phyloP scores from a whole-genome alignment of 2,797 vertebrate genomes.

The Sebastes matsubarae region DNA sequence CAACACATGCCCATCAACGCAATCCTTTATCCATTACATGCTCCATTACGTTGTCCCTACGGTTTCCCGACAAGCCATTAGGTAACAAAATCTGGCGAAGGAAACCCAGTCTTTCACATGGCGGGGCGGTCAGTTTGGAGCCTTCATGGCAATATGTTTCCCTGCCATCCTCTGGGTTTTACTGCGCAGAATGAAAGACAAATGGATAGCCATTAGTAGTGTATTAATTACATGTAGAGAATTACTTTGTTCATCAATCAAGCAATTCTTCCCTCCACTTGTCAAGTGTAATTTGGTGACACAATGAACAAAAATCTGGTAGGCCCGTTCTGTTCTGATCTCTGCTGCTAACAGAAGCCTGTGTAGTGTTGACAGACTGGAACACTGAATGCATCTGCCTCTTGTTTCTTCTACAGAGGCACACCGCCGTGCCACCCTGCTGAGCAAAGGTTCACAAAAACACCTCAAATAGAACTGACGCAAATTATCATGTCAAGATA shows the following conservation, averaged over 20 bases:
- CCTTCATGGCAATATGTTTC: slow-evolving; percentile 60
- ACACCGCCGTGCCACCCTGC: slow-evolving; percentile 57
- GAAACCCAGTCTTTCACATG: slow-evolving; percentile 72
- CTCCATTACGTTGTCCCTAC: slow-evolving; percentile 77
- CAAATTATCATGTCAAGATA: slow-evolving; percentile 80
- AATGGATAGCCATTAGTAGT: slow-evolving; percentile 81
- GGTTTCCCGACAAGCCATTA: slow-evolving; percentile 74
- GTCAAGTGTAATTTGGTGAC: slow-evolving; percentile 81
- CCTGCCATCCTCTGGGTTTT: slow-evolving; percentile 66
- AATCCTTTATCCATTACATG: slow-evolving; percentile 77
- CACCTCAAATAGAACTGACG: slow-evolving; percentile 74
- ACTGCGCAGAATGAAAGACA: slow-evolving; percentile 68
- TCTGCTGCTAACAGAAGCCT: slow-evolving; percentile 67
- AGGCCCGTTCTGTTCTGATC: slow-evolving; percentile 59
- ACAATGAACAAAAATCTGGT: slow-evolving; percentile 71
- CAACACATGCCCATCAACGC: slow-evolving; percentile 76
- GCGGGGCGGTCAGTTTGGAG: slow-evolving; percentile 62
- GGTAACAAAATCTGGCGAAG: slow-evolving; percentile 72
- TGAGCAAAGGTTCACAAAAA: slow-evolving; percentile 76
- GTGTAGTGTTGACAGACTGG: slow-evolving; percentile 73
- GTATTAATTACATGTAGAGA: slow-evolving; percentile 87
- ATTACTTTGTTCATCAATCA: slow-evolving; percentile 86
- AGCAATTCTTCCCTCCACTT: slow-evolving; percentile 72
- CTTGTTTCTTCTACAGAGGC: slow-evolving; percentile 62
- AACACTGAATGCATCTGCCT: slow-evolving; percentile 72